These are phyloP conservation scores for Falco punctatus DNA, from an alignment of 2,113 vertebrate species.

Conservation along the genomic window DNA sequence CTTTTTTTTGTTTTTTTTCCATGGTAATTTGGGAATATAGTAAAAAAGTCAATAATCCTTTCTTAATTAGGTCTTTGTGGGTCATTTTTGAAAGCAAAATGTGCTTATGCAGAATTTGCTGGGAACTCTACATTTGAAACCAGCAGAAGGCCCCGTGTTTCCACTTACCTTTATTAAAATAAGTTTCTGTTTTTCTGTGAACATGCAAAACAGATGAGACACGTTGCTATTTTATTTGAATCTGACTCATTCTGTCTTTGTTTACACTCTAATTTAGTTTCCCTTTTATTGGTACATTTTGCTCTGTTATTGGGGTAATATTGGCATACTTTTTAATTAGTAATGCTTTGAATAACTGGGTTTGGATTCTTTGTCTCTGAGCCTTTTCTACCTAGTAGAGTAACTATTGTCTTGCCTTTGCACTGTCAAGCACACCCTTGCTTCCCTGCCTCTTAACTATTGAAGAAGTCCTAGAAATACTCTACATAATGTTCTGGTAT, in stretches of 20 bases:
- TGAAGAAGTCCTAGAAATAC: background rate
- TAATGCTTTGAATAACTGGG: background rate
- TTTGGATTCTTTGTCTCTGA: background rate
- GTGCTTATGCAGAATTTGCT: background rate
- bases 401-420: background rate
- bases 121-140: background rate
- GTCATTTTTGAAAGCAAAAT: background rate
- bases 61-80: background rate
- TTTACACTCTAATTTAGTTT: background rate
- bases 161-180: background rate
- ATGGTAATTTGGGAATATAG: background rate
- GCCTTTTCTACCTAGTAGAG: background rate
- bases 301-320: background rate
- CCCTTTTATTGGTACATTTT: background rate
- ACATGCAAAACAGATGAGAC: background rate
- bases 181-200: background rate
- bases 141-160: background rate
- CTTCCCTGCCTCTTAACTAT: background rate
- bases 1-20: background rate
- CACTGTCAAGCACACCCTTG: background rate
- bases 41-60: background rate
- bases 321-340: background rate
- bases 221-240: background rate
- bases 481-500: background rate
- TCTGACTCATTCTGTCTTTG: background rate